phyloP scores from a whole-genome alignment of 2,113 vertebrate species.

The Artemisiospiza belli region DNA sequence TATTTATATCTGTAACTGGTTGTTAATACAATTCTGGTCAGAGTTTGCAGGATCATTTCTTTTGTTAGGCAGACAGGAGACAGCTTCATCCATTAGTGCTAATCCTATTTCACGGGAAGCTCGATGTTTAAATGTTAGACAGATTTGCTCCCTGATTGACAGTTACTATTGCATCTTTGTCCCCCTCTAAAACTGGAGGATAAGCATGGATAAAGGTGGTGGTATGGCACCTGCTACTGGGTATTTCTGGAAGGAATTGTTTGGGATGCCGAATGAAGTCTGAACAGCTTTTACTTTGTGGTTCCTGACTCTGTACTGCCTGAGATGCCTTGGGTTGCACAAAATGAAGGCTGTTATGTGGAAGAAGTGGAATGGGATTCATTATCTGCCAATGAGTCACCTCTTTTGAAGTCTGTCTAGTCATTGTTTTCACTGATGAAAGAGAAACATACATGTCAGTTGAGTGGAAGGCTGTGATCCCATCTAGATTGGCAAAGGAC shows the following conservation, averaged over 20 bases:
- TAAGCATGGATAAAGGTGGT: background rate
- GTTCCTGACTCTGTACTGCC: background rate
- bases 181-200: background rate
- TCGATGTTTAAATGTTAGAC: background rate
- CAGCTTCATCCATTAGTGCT: background rate
- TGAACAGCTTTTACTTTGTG: background rate
- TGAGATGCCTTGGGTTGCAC: background rate
- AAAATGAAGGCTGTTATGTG: background rate
- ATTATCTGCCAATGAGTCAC: background rate
- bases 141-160: background rate
- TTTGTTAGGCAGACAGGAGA: background rate
- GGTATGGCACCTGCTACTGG: background rate
- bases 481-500: background rate
- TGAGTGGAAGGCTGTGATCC: background rate
- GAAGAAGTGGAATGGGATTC: background rate
- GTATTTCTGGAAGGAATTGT: background rate
- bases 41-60: background rate
- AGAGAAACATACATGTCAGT: background rate
- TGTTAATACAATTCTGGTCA: background rate
- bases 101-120: background rate
- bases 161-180: background rate
- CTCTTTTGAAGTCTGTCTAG: background rate
- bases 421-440: background rate
- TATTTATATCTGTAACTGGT: conserved; percentile 11
- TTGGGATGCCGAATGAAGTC: background rate